These are phyloP conservation scores for Pachymerium ferrugineum DNA, from an alignment of 2,888 invertebrate species.

Conservation along the genomic window DNA sequence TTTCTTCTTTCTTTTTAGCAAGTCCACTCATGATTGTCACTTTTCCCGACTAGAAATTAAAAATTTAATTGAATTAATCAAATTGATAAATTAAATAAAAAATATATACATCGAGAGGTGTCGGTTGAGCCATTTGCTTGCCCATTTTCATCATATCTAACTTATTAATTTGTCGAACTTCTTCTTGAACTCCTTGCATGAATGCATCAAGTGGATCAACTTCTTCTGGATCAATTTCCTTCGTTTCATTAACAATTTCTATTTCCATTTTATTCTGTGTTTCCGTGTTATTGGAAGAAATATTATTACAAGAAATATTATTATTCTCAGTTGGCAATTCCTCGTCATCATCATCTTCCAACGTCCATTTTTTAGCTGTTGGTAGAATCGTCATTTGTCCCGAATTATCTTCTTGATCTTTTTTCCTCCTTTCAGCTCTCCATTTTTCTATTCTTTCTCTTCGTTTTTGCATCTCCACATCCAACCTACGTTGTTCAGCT, in stretches of 20 bases:
- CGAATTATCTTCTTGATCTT: constrained; percentile 66
- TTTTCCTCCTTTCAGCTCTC: constrained; percentile 87
- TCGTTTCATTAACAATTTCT: constrained; percentile 45
- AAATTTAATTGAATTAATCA: background rate
- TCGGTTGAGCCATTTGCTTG: background rate
- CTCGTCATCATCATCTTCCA: constrained; percentile 94
- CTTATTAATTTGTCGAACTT: constrained; percentile 74
- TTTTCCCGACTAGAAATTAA: constrained; percentile 27
- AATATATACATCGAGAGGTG: background rate
- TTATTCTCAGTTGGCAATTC: constrained; percentile 52
- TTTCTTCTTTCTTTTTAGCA: constrained; percentile 64
- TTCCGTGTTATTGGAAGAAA: constrained; percentile 35
- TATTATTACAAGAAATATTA: constrained; percentile 12
- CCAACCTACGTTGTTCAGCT: constrained; percentile 81
- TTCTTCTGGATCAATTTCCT: constrained; percentile 59
- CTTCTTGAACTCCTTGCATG: constrained; percentile 78
- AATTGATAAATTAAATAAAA: too few relatives aligned
- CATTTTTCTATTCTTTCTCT: constrained; percentile 92
- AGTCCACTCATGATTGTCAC: constrained; percentile 73
- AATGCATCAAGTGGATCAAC: constrained; percentile 95
- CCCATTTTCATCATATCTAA: constrained; percentile 52
- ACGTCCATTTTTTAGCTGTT: constrained; percentile 75
- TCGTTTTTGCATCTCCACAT: constrained; percentile 91
- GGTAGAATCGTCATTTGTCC: constrained; percentile 37
- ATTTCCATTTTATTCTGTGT: constrained; percentile 40